A percentile compares a stretch with the other conserved stretches of the same genome.
These are phyloP conservation scores for Cardiocondyla obscurior DNA, from an alignment of 1,140 invertebrate species.

Conservation along the genomic window DNA sequence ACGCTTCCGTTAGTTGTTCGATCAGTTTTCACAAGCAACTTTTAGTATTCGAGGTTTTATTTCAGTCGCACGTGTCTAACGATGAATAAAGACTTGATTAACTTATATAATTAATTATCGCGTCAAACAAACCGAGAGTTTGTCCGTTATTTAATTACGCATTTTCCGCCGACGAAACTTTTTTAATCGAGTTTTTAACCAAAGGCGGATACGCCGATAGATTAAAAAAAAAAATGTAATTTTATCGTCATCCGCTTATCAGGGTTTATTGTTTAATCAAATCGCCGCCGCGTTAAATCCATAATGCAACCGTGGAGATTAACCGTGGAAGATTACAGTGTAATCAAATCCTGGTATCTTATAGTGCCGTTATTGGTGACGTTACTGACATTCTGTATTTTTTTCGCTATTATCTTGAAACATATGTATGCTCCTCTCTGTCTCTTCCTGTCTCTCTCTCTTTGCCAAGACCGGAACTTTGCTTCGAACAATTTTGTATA, in stretches of 20 bases:
- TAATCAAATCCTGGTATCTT: constrained; percentile 6
- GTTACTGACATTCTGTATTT: constrained; percentile 2
- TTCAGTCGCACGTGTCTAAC: not conserved
- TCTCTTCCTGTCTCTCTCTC: not conserved
- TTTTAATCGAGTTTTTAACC: not conserved
- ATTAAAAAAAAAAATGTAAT: constrained; percentile 28
- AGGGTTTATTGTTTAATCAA: constrained; percentile 12
- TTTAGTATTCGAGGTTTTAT: not conserved
- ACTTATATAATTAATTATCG: not conserved
- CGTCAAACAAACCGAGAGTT: not conserved
- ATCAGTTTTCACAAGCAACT: not conserved
- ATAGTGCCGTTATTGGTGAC: not conserved
- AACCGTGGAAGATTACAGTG: constrained; percentile 22
- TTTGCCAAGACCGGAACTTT: not conserved
- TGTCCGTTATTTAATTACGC: not conserved
- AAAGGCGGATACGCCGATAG: not conserved
- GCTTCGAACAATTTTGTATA: not conserved
- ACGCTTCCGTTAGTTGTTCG: not conserved
- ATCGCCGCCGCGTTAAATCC: constrained; percentile 2
- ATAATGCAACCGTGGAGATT: not conserved
- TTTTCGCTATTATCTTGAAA: constrained; percentile 24
- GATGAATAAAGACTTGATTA: not conserved
- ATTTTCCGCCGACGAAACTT: not conserved
- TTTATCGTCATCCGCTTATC: constrained; percentile 1
- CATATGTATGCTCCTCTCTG: not conserved